Evolutionary conservation across 2,888 invertebrate genomes (phyloP).

Genomic region (Zonitis immaculata): DNA sequence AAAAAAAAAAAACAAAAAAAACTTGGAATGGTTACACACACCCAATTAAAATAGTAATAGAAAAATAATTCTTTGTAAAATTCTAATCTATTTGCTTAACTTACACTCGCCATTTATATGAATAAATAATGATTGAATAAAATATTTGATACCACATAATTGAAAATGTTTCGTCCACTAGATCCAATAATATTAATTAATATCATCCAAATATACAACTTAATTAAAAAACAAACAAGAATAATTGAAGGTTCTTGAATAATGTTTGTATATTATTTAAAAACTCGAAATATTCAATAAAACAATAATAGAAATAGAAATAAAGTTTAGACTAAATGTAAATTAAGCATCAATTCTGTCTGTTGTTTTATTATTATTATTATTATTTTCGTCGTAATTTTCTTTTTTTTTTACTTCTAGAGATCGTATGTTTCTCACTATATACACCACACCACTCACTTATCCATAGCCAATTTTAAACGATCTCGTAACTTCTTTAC

Average conservation of each 20-base stretch:
- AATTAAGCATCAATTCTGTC: conserved; percentile 19
- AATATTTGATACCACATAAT: too few relatives aligned
- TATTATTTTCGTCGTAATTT: not conserved
- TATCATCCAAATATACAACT: too few relatives aligned
- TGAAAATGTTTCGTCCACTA: too few relatives aligned
- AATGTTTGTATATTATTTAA: too few relatives aligned
- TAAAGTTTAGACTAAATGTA: conserved; percentile 23
- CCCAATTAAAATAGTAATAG: conserved; percentile 15
- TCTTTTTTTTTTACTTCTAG: conserved; percentile 5
- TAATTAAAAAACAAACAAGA: too few relatives aligned
- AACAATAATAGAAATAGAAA: conserved; percentile 23
- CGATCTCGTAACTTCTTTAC: conserved; percentile 44
- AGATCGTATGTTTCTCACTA: conserved; percentile 22
- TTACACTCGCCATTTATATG: too few relatives aligned
- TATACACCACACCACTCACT: conserved; percentile 35
- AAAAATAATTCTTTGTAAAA: conserved; percentile 11
- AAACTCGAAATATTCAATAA: too few relatives aligned
- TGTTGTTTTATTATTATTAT: too few relatives aligned
- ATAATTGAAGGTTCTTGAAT: too few relatives aligned
- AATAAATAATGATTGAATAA: too few relatives aligned
- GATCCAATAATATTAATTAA: too few relatives aligned
- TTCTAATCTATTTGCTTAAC: too few relatives aligned
- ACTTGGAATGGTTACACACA: conserved; percentile 17
- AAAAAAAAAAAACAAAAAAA: not conserved
- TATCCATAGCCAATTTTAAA: conserved; percentile 42